Base-by-base conservation (phyloP, 2,113 vertebrate species). In the Tamias sibiricus region DNA sequence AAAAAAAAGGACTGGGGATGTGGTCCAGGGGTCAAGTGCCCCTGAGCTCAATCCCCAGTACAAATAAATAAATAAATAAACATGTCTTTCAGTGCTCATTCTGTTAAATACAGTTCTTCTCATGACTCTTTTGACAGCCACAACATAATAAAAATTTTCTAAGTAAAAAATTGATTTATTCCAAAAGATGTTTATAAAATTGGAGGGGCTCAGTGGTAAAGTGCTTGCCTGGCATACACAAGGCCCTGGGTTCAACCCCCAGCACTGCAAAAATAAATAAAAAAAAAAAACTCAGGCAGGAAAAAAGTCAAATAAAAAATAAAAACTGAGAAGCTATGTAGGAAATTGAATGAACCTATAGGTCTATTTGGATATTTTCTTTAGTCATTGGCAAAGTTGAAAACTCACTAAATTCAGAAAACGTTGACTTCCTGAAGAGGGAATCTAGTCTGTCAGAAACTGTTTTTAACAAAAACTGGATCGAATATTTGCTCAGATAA, bases 111-210 rank as follows among this genome's bases (percentile, higher is more conserved):
- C 52, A 57, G 8, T 87, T 86, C 74, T 94, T 89, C 42, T 28
- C 16, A 49, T 83, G 42, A 54, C 68, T 64, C 1, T 93, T 94
- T 90, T 57, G 22, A 75, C 40, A 94, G 64, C 64, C 76, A 47
- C 52, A 74, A 26, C 79, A 81, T 68, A 93, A 77, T 94, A 88
- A 87, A 96, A 76, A 85, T 79, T 57, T 44, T 88, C 19, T 20
- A 85, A 75, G 47, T 83, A 54, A 93, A 81, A 90, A 81, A 64
- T 32, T 57, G 72, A 85, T 26, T 76, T 77, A 88, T 92, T 94
- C 68, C 35, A 75, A 89, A 91, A 91, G 42, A 35, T 90, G 6
- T 87, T 95, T 87, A 49, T 87, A 81, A 88, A 91, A 94, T 49
- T 52, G 69, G 59, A 87, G 72, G 54, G 54, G 19, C 20, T 57